Base-by-base conservation (phyloP, 2,113 vertebrate species). In the Siphamia tubifer region DNA sequence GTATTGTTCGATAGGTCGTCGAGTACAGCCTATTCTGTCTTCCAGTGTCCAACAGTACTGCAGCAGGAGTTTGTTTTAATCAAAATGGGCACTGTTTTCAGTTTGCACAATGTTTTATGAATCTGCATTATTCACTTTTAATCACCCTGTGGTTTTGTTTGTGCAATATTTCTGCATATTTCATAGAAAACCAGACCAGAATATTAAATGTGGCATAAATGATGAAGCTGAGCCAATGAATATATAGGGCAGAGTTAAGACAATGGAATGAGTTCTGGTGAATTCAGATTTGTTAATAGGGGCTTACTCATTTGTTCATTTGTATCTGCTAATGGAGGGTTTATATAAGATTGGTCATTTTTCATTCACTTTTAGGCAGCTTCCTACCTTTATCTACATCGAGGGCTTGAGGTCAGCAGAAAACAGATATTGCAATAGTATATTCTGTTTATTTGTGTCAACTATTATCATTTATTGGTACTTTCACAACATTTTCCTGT, bases 401-500 rank as follows among this genome's bases (percentile, higher is more conserved):
- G 38, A 62, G 30, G 20, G 55, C 38, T 69, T 45, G 20, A 25
- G 48, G 42, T 68, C 67, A 47, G 40, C 43, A 63, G 64, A 54
- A 25, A 63, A 68, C 42, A 68, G n/a, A 42, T 4, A 20, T 61
- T 19, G 56, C 54, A 68, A 66, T 53, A 71, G 4, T 21, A 7
- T 19, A 11, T 39, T 66, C 5, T 35, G 27, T 79, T 66, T 30
- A 63, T 61, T 68, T 43, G 12, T 77, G 36, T 36, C 3, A 51
- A 3, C 13, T 31, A 34, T 79, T 64, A 49, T 72, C 58, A 25
- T 53, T 77, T 71, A 67, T 66, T 47, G 40, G 54, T 44, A 68
- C 7, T 79, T 86, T 80, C 65, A 66, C 61, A 54, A 68, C 68
- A 38, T 79, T 15, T 48, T 19, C 48, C 20, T 55, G 79, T 84